Evolutionary conservation across 2,113 vertebrate genomes (phyloP).

Genomic region (Psilopogon haemacephalus): DNA sequence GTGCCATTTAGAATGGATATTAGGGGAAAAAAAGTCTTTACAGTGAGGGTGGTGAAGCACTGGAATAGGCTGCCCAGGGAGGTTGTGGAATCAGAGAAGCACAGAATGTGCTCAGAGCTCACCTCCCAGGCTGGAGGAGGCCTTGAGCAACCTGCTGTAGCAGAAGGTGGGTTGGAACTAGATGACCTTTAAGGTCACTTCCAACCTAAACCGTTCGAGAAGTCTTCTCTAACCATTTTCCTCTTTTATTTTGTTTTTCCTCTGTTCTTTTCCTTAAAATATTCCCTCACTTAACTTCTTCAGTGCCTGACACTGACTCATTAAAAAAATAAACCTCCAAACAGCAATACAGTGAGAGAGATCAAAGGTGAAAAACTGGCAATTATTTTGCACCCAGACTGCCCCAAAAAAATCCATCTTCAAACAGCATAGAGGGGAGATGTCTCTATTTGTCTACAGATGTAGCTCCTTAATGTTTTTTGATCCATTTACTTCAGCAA

Average conservation of each 20-base stretch:
- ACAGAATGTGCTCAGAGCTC: too few species aligned
- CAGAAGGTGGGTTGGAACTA: too few species aligned
- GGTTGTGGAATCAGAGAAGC: too few species aligned
- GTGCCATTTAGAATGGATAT: not conserved
- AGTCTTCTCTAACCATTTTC: not conserved
- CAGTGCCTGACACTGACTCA: not conserved
- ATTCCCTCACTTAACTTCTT: not conserved
- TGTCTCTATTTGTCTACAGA: not conserved
- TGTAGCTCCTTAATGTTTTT: not conserved
- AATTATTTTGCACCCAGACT: not conserved
- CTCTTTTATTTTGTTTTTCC: not conserved
- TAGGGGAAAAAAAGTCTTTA: too few species aligned
- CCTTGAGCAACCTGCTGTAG: too few species aligned
- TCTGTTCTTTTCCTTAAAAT: not conserved
- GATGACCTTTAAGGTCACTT: too few species aligned
- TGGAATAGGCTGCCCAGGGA: too few species aligned
- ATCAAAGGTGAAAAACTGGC: constrained; percentile 33
- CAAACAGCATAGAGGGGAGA: not conserved
- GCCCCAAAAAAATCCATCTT: constrained; percentile 11
- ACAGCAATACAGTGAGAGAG: not conserved
- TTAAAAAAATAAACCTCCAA: not conserved
- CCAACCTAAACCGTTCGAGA: too few species aligned
- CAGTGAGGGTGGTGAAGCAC: too few species aligned
- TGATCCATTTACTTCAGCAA: constrained; percentile 25
- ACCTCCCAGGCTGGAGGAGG: too few species aligned